A percentile compares a stretch with the other conserved stretches of the same genome.
These are phyloP conservation scores for Prosopocoilus inquinatus DNA, from an alignment of 2,888 invertebrate genomes.

Conservation along the genomic window DNA sequence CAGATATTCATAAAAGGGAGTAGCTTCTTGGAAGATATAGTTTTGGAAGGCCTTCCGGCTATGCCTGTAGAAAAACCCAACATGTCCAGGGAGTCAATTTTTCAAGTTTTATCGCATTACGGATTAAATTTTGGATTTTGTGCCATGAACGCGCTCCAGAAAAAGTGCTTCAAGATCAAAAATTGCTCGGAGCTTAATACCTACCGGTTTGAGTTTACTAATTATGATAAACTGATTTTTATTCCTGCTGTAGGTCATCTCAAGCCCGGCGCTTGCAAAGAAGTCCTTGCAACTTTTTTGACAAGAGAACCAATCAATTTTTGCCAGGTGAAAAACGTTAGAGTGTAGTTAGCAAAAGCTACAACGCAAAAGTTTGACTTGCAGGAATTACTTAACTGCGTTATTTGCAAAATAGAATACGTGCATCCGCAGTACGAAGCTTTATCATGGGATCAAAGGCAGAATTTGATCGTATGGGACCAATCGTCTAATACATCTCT, in stretches of 20 bases:
- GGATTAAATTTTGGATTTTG: slow-evolving; percentile 47
- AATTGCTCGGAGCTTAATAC: slow-evolving; percentile 45
- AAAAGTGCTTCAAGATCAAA: slow-evolving; percentile 46
- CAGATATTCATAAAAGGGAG: slow-evolving; percentile 51
- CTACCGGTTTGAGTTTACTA: slow-evolving; percentile 50
- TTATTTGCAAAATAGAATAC: slow-evolving; percentile 38
- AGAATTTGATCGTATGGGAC: slow-evolving; percentile 44
- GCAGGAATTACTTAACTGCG: slow-evolving; percentile 34
- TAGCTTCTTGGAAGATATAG: slow-evolving; percentile 52
- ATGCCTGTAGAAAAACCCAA: not conserved
- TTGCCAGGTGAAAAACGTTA: slow-evolving; percentile 34
- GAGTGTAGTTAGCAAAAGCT: not conserved
- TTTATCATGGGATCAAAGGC: slow-evolving; percentile 51
- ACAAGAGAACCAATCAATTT: slow-evolving; percentile 46
- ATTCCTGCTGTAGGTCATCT: slow-evolving; percentile 54
- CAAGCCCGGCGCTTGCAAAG: slow-evolving; percentile 49
- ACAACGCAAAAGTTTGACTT: slow-evolving; percentile 13
- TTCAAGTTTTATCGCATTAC: slow-evolving; percentile 29
- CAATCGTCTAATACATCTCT: not conserved
- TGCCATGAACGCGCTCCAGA: slow-evolving; percentile 43
- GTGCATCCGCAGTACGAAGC: slow-evolving; percentile 27
- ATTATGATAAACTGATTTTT: slow-evolving; percentile 46
- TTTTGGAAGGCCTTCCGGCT: slow-evolving; percentile 44
- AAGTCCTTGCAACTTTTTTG: slow-evolving; percentile 54
- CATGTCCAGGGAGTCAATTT: not conserved